phyloP scores from a whole-genome alignment of 1,140 invertebrate genomes.

The Eufriesea mexicana region DNA sequence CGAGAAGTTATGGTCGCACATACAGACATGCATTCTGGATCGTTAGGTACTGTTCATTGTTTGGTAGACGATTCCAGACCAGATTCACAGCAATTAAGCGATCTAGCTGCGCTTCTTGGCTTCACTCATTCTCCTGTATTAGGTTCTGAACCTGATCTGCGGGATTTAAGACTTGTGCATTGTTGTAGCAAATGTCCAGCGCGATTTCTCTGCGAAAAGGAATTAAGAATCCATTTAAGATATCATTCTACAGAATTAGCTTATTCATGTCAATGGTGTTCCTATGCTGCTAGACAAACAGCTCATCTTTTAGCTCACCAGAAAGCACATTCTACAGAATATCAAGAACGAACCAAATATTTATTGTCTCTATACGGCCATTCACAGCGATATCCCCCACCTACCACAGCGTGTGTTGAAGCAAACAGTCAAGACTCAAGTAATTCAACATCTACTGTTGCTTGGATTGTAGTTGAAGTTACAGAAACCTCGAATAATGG shows the following conservation, averaged over 20 bases:
- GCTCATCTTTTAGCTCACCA: slow-evolving; percentile 88
- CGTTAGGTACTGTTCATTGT: slow-evolving; percentile 87
- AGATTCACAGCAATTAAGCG: slow-evolving; percentile 87
- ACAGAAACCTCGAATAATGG: slow-evolving; percentile 13
- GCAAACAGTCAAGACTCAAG: slow-evolving; percentile 54
- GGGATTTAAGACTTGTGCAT: slow-evolving; percentile 79
- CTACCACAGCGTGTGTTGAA: slow-evolving; percentile 84
- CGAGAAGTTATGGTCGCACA: slow-evolving; percentile 89
- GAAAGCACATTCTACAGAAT: slow-evolving; percentile 91
- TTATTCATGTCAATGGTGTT: slow-evolving; percentile 89
- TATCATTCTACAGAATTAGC: slow-evolving; percentile 86
- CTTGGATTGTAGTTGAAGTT: slow-evolving; percentile 78
- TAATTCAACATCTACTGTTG: slow-evolving; percentile 47
- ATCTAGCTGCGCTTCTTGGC: slow-evolving; percentile 80
- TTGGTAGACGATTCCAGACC: slow-evolving; percentile 84
- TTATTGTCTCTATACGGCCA: slow-evolving; percentile 86
- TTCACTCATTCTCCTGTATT: slow-evolving; percentile 66
- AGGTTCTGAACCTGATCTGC: slow-evolving; percentile 74
- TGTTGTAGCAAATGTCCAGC: slow-evolving; percentile 89
- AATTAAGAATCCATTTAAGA: slow-evolving; percentile 86
- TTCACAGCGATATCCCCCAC: slow-evolving; percentile 85
- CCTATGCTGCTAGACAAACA: slow-evolving; percentile 89
- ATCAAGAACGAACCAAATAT: slow-evolving; percentile 89
- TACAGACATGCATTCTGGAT: slow-evolving; percentile 89
- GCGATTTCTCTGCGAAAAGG: slow-evolving; percentile 86